Evolutionary conservation across 1,140 invertebrate species (phyloP).

Genomic region (Rhizoglyphus robini): DNA sequence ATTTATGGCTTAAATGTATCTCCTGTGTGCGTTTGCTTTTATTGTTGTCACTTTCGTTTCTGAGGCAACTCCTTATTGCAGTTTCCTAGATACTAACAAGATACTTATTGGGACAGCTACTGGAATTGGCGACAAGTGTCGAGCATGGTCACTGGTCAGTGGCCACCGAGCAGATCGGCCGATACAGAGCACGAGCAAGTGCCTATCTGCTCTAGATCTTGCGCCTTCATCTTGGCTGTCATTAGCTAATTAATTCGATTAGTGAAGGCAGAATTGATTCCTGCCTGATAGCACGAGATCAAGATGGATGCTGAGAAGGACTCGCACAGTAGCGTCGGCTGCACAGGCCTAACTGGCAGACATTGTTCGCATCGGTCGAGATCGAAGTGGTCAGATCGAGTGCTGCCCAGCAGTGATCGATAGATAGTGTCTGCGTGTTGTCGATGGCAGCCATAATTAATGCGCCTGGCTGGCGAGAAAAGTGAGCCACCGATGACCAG

Average conservation of each 20-base stretch:
- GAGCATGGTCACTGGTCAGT: too few relatives aligned
- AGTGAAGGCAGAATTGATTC: background rate
- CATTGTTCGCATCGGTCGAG: background rate
- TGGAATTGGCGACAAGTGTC: too few relatives aligned
- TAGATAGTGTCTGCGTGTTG: background rate
- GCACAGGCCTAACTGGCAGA: background rate
- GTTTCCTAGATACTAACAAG: too few relatives aligned
- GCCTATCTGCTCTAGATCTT: background rate
- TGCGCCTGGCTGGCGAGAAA: background rate
- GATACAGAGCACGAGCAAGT: background rate
- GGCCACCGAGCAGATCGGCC: background rate
- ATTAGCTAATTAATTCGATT: background rate
- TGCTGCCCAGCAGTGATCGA: background rate
- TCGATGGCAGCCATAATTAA: background rate
- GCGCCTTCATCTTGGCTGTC: background rate
- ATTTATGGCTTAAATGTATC: conserved; percentile 3
- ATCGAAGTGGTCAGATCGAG: too few relatives aligned
- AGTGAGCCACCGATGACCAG: background rate
- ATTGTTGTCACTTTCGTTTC: background rate
- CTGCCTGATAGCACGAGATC: background rate
- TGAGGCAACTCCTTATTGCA: background rate
- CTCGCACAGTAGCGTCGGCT: too few relatives aligned
- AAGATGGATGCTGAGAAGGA: background rate
- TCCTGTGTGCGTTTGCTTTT: background rate
- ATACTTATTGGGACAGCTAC: background rate